Evolutionary conservation across 2,797 vertebrate genomes (phyloP).

Genomic region (Amblyraja radiata): DNA sequence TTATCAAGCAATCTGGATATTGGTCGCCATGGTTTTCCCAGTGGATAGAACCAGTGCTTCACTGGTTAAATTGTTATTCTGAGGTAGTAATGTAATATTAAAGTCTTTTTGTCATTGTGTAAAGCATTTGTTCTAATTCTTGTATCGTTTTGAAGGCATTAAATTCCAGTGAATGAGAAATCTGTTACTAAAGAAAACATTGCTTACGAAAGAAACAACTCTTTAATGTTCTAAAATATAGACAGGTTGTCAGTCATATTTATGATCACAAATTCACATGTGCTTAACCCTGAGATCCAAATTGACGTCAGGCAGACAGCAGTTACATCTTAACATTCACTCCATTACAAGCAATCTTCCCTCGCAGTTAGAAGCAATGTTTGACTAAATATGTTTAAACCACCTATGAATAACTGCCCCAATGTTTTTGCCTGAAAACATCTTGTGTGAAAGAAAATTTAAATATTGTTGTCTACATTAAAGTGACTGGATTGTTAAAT

Average conservation of each 20-base stretch:
- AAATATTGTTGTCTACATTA: neutral
- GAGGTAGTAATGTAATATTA: neutral
- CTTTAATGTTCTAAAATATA: neutral
- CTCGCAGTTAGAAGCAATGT: neutral
- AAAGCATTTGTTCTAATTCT: neutral
- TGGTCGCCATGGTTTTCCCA: neutral
- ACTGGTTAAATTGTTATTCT: neutral
- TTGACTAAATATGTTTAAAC: neutral
- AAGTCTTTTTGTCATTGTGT: neutral
- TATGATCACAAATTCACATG: neutral
- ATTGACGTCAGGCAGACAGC: neutral
- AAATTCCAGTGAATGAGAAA: neutral
- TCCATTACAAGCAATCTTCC: neutral
- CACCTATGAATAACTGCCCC: neutral
- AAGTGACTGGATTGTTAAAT: neutral
- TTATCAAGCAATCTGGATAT: neutral
- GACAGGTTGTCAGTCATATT: neutral
- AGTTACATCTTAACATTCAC: neutral
- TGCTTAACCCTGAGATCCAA: slow-evolving; percentile 4
- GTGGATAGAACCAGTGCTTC: neutral
- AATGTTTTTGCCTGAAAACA: neutral
- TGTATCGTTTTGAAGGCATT: neutral
- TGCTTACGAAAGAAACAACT: neutral
- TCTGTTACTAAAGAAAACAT: too few relatives aligned
- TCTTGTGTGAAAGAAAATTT: neutral